phyloP scores from a whole-genome alignment of 2,888 invertebrate species.

The Machimus rusticus region DNA sequence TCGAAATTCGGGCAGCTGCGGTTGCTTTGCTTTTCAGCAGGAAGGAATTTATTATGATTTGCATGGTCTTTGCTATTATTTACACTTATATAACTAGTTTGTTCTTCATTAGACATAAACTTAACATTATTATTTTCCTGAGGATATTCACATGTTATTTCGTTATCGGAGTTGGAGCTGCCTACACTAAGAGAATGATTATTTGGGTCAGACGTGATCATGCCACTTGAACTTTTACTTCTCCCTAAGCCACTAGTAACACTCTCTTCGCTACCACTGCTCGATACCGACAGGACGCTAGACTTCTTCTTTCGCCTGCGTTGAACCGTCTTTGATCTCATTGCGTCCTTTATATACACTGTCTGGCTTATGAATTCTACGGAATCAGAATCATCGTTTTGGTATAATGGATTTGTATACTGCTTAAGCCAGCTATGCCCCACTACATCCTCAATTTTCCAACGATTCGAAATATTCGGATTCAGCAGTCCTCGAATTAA shows the following conservation, averaged over 20 bases:
- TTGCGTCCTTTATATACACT: not conserved
- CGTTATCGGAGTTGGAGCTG: slow-evolving; percentile 40
- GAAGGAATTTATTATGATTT: not conserved
- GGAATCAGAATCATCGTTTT: slow-evolving; percentile 19
- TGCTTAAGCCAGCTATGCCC: slow-evolving; percentile 69
- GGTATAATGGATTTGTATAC: slow-evolving; percentile 31
- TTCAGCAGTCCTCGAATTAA: slow-evolving; percentile 18
- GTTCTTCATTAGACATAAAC: slow-evolving; percentile 32
- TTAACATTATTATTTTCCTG: slow-evolving; percentile 40
- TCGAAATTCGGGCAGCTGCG: not conserved
- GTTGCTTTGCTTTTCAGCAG: not conserved
- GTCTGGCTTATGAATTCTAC: slow-evolving; percentile 30
- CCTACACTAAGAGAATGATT: slow-evolving; percentile 48
- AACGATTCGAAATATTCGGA: slow-evolving; percentile 3
- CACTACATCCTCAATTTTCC: slow-evolving; percentile 63
- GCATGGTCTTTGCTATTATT: slow-evolving; percentile 5
- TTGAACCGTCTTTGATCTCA: slow-evolving; percentile 64
- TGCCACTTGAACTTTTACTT: slow-evolving; percentile 55
- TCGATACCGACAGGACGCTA: slow-evolving; percentile 50
- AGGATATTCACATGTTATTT: slow-evolving; percentile 15
- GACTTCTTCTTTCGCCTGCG: slow-evolving; percentile 70
- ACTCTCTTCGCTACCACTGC: slow-evolving; percentile 52
- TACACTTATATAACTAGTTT: slow-evolving; percentile 3
- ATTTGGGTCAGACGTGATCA: slow-evolving; percentile 48
- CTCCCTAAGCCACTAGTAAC: slow-evolving; percentile 54